Conservation (phyloP, 2,797 vertebrate species). For the Eospalax fontanierii region DNA sequence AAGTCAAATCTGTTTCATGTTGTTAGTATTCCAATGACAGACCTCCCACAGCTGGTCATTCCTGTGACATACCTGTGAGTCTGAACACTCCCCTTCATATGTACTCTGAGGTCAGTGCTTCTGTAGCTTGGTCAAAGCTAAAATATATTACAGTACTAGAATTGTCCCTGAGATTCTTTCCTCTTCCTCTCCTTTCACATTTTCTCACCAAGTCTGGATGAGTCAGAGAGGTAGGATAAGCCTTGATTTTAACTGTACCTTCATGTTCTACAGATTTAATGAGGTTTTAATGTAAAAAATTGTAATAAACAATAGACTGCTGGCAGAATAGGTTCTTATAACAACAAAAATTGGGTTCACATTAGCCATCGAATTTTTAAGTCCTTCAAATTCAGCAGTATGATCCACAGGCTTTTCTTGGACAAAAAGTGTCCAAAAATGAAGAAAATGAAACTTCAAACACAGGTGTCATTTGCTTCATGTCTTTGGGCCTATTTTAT, state of each 20-base stretch:
- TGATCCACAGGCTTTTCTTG: background rate
- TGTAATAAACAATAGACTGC: background rate
- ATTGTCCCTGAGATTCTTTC: background rate
- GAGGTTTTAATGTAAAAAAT: slow-evolving; percentile 39
- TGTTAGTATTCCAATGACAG: background rate
- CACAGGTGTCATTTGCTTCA: background rate
- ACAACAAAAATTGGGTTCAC: slow-evolving; percentile 9
- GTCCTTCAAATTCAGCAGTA: background rate
- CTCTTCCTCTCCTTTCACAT: background rate
- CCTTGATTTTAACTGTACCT: background rate
- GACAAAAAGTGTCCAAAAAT: slow-evolving; percentile 45
- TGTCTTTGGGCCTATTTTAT: slow-evolving; percentile 13
- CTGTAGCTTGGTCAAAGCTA: background rate
- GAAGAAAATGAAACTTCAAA: background rate
- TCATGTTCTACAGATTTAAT: background rate
- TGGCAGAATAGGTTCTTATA: background rate
- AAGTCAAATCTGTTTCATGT: background rate
- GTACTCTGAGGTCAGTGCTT: background rate
- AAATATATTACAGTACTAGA: background rate
- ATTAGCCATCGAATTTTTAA: slow-evolving; percentile 10
- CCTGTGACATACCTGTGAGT: background rate
- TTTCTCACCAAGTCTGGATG: background rate
- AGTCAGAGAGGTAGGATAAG: background rate
- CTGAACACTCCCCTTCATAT: background rate
- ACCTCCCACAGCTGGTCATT: background rate